These are phyloP conservation scores for Eucidaris tribuloides DNA, from an alignment of 35 echinoderm and acorn worm genomes.

Conservation along the genomic window DNA sequence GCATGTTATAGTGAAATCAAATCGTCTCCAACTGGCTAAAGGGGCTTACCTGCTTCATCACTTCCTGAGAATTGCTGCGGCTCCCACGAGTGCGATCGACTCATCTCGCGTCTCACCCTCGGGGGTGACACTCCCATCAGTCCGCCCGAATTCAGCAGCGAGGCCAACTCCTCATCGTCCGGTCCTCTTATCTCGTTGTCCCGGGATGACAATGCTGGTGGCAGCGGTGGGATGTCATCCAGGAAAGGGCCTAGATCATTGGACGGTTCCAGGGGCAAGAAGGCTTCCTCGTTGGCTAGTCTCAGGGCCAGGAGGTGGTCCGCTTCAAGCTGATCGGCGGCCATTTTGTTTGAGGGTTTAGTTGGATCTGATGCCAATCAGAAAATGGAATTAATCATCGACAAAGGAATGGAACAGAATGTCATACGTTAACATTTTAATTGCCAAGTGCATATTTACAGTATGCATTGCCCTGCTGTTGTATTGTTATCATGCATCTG, in stretches of 20 bases:
- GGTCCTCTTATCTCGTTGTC: neutral
- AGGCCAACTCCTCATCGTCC: neutral
- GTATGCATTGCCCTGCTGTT: no score
- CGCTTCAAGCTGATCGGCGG: conserved; percentile 36
- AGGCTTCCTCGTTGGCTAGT: conserved; percentile 37
- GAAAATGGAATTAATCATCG: no score
- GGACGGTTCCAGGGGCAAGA: neutral
- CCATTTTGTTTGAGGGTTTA: neutral
- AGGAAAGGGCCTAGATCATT: neutral
- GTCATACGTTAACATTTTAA: no score
- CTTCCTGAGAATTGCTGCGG: neutral
- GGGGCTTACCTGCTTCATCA: no score
- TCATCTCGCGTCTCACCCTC: neutral
- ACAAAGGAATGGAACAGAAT: no score
- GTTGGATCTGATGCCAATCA: neutral
- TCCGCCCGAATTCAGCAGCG: neutral
- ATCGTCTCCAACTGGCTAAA: no score
- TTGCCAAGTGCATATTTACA: no score
- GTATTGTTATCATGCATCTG: no score
- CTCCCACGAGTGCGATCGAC: neutral
- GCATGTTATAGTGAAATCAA: no score
- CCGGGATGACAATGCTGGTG: neutral
- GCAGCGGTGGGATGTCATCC: neutral
- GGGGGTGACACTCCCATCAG: neutral
- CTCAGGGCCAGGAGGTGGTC: conserved; percentile 46